Base-by-base conservation (phyloP, 2,888 invertebrate genomes). In the Lamellibrachia columna region DNA sequence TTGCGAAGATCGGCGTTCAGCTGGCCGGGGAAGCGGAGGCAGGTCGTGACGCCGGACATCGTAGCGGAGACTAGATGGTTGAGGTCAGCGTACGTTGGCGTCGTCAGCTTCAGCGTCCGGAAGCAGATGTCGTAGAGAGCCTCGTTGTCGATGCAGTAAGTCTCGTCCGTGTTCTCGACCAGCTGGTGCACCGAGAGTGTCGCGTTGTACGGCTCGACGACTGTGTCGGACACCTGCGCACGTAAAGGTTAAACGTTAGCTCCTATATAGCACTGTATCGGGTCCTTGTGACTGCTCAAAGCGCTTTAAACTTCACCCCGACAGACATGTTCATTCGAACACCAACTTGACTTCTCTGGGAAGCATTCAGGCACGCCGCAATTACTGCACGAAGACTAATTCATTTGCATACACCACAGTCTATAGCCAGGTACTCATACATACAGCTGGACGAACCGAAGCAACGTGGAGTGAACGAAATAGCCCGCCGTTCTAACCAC, bases 141-240 rank as follows among this genome's bases (percentile, higher is more conserved):
- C 91, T 91, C 91, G 91, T 91, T 91, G 58, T 98, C 98, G 92
- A 98, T 98, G 97, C 98, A 98, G 96, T 98, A 98, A 0, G 98
- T 98, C 96, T 98, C 98, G 95, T 98, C 98, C 92, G 98, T 98
- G 96, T 98, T 98, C 97, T 98, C 98, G 94, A 98, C 98, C 95
- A 98, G 93, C 75, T 94, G 94, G 92, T 93, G 94, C 52, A 94
- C 93, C 11, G 98, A 98, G 92, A 98, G 97, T 9, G 98, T 98
- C 93, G 98, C 98, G 96, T 98, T 98, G 97, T 98, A 98, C 2
- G 98, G 98, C 96, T 96, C 96, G 8, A 96, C 96, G 53, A 96
- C 96, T 60, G 96, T 98, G 96, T 98, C 98, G 0, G 98, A 98
- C 9, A 98, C 97, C 98, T 96, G 93, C 9, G 53, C 15, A 53